Evolutionary conservation across 2,888 invertebrate species (phyloP).

Genomic region (Gari tellinella): DNA sequence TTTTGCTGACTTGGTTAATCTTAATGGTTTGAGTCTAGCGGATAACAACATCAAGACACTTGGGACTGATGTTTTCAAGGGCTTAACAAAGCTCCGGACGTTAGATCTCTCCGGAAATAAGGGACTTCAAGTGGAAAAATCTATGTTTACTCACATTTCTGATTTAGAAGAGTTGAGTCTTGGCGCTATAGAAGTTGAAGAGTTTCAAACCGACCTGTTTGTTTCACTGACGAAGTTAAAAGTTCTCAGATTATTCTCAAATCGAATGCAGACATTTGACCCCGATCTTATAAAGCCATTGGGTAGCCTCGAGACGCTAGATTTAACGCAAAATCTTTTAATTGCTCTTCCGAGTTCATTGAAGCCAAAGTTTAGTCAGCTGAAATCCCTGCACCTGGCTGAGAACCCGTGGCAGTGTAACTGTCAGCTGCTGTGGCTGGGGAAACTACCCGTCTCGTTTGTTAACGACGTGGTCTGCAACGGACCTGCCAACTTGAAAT

Average conservation of each 20-base stretch:
- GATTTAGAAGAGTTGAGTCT: conserved; percentile 56
- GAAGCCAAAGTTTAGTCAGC: conserved; percentile 43
- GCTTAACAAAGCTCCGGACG: conserved; percentile 50
- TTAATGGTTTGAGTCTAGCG: conserved; percentile 53
- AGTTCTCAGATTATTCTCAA: conserved; percentile 58
- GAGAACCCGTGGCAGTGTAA: conserved; percentile 69
- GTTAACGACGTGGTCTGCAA: conserved; percentile 58
- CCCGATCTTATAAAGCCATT: conserved; percentile 52
- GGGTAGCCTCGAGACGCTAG: conserved; percentile 45
- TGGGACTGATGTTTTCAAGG: conserved; percentile 51
- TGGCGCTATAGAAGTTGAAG: conserved; percentile 45
- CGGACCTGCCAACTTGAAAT: conserved; percentile 56
- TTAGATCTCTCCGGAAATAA: conserved; percentile 61
- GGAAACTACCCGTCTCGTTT: conserved; percentile 46
- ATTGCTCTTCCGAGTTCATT: conserved; percentile 47
- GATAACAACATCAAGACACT: conserved; percentile 54
- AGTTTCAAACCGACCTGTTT: conserved; percentile 48
- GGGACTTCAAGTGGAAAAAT: conserved; percentile 52
- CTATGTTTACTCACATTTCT: conserved; percentile 43
- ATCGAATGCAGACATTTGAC: conserved; percentile 45
- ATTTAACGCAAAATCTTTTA: conserved; percentile 62
- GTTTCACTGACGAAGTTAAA: conserved; percentile 41
- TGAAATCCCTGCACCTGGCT: conserved; percentile 52
- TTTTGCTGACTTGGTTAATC: conserved; percentile 45
- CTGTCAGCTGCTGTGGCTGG: conserved; percentile 67